Percentiles rank a stretch among this genome's conserved stretches.
Evolutionary conservation across 2,113 vertebrate genomes (phyloP).

Genomic region (Okapia johnstoni): DNA sequence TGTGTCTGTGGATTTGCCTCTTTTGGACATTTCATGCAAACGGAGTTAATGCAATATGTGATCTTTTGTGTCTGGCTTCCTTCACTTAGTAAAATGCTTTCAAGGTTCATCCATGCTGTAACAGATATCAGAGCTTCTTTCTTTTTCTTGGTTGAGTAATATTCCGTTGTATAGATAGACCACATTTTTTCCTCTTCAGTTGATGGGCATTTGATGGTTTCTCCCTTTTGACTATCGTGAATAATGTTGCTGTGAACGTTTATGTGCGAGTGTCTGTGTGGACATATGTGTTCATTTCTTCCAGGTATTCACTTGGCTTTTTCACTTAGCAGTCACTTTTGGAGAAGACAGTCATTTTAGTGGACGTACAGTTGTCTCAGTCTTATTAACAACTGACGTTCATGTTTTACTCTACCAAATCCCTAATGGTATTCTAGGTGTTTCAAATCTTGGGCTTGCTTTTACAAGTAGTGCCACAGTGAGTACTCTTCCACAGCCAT

Average conservation of each 20-base stretch:
- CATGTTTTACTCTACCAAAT: not conserved
- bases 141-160: not conserved
- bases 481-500: not conserved
- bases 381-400: not conserved
- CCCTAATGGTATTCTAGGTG: not conserved
- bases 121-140: not conserved
- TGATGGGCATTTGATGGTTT: not conserved
- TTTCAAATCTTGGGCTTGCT: not conserved
- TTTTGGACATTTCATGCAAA: not conserved
- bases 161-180: not conserved
- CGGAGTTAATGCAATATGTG: not conserved
- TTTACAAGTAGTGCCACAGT: fast-evolving
- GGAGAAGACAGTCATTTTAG: not conserved
- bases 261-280: not conserved
- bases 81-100: not conserved
- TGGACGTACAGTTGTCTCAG: fast-evolving
- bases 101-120: not conserved
- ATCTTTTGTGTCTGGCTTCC: not conserved
- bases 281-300: not conserved
- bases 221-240: not conserved
- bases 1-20: not conserved
- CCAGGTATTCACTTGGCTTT: not conserved
- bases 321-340: not conserved
- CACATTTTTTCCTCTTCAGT: not conserved
- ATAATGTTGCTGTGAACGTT: not conserved